Percentiles rank a stretch among this genome's conserved stretches.
These are phyloP conservation scores for Uria lomvia DNA, from an alignment of 2,113 vertebrate genomes.

Conservation along the genomic window DNA sequence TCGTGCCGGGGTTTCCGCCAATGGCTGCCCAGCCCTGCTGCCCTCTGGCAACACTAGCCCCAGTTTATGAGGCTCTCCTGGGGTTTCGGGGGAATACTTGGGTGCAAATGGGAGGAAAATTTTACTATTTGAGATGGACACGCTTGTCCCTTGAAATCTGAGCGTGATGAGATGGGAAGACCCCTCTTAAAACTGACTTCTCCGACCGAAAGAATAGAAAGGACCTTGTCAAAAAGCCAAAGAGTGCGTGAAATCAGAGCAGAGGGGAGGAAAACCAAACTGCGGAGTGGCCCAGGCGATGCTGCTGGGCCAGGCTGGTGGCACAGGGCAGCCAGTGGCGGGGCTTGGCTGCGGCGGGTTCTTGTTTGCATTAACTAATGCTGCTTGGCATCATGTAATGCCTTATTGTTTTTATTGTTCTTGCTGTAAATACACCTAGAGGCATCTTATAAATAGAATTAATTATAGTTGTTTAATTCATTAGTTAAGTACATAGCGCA, in stretches of 20 bases:
- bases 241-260: neutral
- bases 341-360: neutral
- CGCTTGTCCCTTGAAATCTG: neutral
- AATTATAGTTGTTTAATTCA: slow-evolving; percentile 61
- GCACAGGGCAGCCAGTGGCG: neutral
- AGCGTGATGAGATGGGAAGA: neutral
- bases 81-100: neutral
- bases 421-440: slow-evolving; percentile 62
- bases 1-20: neutral
- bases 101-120: neutral
- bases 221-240: neutral
- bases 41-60: neutral
- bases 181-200: neutral
- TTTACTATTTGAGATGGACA: neutral
- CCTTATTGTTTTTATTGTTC: slow-evolving; percentile 57
- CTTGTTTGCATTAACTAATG: slow-evolving; percentile 24
- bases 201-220: neutral
- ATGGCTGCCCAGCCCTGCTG: neutral
- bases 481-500: neutral
- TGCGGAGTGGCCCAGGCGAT: neutral
- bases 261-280: neutral
- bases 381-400: slow-evolving; percentile 34
- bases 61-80: neutral
- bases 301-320: neutral
- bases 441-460: slow-evolving; percentile 63